These are phyloP conservation scores for Galagoides demidoff DNA, from an alignment of 2,797 vertebrate species.

Conservation along the genomic window DNA sequence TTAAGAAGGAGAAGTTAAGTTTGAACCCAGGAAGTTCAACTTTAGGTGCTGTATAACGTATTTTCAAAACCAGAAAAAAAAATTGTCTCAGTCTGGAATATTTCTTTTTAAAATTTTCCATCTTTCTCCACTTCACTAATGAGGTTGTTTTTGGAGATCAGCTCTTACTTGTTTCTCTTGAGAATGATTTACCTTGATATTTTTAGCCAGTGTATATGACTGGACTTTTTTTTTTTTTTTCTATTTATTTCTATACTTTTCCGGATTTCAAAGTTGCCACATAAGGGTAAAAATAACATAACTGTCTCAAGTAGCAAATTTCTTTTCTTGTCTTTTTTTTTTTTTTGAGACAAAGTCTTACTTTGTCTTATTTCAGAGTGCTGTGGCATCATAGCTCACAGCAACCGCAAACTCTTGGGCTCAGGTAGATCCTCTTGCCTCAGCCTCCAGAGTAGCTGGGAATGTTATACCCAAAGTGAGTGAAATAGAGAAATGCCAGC, in stretches of 20 bases:
- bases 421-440: too few relatives aligned
- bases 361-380: too few relatives aligned
- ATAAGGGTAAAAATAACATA: conserved; percentile 39
- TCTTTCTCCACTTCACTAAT: not conserved
- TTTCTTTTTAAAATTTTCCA: not conserved
- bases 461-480: too few relatives aligned
- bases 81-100: not conserved
- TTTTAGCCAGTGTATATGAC: conserved; percentile 31
- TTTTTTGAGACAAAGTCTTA: too few relatives aligned
- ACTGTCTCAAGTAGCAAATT: not conserved
- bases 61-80: conserved; percentile 27
- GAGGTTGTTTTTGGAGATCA: not conserved
- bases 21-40: not conserved
- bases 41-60: not conserved
- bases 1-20: conserved; percentile 6
- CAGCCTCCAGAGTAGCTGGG: too few relatives aligned
- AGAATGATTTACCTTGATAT: conserved; percentile 4
- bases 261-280: conserved; percentile 49
- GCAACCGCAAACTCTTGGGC: too few relatives aligned
- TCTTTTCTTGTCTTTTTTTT: not conserved
- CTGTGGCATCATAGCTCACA: too few relatives aligned
- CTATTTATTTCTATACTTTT: conserved; percentile 57
- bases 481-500: too few relatives aligned
- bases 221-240: conserved; percentile 26
- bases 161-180: not conserved